A percentile compares a stretch with the other conserved stretches of the same genome.
These are phyloP conservation scores for Empidonax traillii DNA, from an alignment of 2,113 vertebrate genomes.

Conservation along the genomic window DNA sequence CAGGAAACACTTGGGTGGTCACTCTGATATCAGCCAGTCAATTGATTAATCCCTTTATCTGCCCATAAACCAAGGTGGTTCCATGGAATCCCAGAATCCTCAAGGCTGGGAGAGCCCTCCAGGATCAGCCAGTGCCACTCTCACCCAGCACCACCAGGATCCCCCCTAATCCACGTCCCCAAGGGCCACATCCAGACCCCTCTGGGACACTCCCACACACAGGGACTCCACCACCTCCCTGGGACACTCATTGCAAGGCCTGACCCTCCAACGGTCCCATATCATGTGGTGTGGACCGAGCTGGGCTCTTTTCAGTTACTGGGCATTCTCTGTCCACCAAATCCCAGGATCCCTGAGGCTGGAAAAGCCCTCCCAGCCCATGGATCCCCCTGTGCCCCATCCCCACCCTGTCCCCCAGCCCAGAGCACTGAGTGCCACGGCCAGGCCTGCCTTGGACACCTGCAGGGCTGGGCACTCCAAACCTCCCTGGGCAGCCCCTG, in stretches of 20 bases:
- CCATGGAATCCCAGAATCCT: no score
- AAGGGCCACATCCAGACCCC: background rate
- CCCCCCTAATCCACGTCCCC: background rate
- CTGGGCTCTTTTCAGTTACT: no score
- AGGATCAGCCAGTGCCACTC: background rate
- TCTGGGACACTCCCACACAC: background rate
- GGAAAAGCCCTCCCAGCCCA: no score
- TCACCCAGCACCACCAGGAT: background rate
- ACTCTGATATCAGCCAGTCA: background rate
- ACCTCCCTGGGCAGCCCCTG: background rate
- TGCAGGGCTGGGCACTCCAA: no score
- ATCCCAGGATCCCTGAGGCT: background rate
- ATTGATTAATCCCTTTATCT: background rate
- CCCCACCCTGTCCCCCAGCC: background rate
- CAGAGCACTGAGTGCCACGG: background rate
- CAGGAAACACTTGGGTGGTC: background rate
- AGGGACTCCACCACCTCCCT: background rate
- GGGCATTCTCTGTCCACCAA: background rate
- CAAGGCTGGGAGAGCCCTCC: background rate
- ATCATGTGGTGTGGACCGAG: background rate
- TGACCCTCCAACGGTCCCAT: background rate
- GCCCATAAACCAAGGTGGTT: background rate
- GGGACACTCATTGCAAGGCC: background rate
- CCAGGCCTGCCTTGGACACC: no score
- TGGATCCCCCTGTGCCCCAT: background rate